phyloP scores from a whole-genome alignment of 92 coral and sea anemone species.

The Micromussa lordhowensis region DNA sequence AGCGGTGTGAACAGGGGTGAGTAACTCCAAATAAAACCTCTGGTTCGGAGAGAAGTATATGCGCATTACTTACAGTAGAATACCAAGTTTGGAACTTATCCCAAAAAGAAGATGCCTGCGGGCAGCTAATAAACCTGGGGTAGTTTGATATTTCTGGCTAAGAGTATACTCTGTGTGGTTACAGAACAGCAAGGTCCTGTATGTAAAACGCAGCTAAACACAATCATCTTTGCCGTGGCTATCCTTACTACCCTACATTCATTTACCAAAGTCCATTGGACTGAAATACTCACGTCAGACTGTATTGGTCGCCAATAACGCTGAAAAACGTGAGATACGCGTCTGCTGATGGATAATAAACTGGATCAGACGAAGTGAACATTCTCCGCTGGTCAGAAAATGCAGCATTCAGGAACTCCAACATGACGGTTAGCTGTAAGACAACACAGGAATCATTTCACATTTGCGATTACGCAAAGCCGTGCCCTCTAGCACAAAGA shows the following conservation, averaged over 20 bases:
- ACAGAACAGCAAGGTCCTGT: neutral
- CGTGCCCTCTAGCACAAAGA: neutral
- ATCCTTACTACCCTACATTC: neutral
- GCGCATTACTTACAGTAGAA: too few relatives aligned
- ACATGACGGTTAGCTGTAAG: neutral
- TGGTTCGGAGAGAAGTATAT: too few relatives aligned
- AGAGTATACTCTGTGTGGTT: too few relatives aligned
- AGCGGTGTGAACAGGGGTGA: too few relatives aligned
- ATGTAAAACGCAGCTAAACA: neutral
- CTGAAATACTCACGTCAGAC: neutral
- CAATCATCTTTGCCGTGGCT: neutral
- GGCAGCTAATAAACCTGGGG: too few relatives aligned
- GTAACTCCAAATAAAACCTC: too few relatives aligned
- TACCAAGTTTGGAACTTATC: too few relatives aligned
- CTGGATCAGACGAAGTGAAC: neutral
- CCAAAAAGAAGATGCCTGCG: too few relatives aligned
- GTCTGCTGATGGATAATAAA: neutral
- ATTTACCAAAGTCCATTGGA: neutral
- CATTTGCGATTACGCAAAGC: neutral
- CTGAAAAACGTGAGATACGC: neutral
- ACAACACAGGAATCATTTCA: neutral
- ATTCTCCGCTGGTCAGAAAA: conserved; percentile 3
- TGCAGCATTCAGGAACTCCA: neutral
- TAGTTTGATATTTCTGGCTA: neutral
- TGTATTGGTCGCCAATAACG: neutral